A percentile compares a stretch with the other conserved stretches of the same genome.
Evolutionary conservation across 2,797 vertebrate species (phyloP).

Genomic region (Pachyuromys duprasi): DNA sequence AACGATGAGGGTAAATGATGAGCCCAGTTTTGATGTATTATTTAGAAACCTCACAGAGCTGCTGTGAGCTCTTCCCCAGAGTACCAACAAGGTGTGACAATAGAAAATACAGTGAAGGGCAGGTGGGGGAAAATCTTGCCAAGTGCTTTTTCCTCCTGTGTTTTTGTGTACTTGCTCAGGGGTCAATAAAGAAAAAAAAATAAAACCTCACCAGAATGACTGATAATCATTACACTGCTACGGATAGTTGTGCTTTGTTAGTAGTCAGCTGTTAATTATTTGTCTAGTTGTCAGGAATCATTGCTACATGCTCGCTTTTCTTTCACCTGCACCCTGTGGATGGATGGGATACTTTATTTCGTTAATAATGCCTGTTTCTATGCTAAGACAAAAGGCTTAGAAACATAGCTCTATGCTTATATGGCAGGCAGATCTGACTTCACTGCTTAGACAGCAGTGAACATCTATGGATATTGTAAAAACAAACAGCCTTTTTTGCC

Average conservation of each 20-base stretch:
- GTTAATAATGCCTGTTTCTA: slow-evolving; percentile 21
- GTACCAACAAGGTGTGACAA: slow-evolving; percentile 45
- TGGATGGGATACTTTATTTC: slow-evolving; percentile 12
- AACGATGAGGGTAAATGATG: slow-evolving; percentile 75
- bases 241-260: slow-evolving; percentile 66
- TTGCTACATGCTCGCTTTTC: slow-evolving; percentile 36
- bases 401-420: not conserved
- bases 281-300: slow-evolving; percentile 71
- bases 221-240: slow-evolving; percentile 67
- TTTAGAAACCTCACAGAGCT: slow-evolving; percentile 73
- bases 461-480: not conserved
- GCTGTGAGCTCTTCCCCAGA: slow-evolving; percentile 64
- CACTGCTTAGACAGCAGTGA: not conserved
- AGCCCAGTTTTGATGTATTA: slow-evolving; percentile 83
- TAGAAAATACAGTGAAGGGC: slow-evolving; percentile 27
- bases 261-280: slow-evolving; percentile 71
- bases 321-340: slow-evolving; percentile 51
- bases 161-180: slow-evolving; percentile 64
- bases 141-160: not conserved
- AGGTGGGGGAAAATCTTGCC: not conserved
- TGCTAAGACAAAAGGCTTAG: not conserved
- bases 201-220: slow-evolving; percentile 14
- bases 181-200: slow-evolving; percentile 38
- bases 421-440: not conserved
- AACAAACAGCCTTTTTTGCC: slow-evolving; percentile 11